Conservation (phyloP, 2,888 invertebrate species). For the Ectemnius continuus region DNA sequence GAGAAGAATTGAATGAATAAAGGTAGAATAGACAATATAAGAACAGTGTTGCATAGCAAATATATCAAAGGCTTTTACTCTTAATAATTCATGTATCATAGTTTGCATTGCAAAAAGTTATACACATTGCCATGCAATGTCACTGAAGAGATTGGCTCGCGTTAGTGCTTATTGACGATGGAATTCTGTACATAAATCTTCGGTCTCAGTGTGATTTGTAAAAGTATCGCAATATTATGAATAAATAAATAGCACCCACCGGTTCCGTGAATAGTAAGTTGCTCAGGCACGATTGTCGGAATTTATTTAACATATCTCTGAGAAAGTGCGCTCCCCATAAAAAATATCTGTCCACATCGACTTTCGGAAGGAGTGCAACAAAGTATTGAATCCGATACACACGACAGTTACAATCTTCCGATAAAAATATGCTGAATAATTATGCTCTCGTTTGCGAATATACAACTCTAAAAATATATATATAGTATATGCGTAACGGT, state of each 20-base stretch:
- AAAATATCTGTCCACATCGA: no score
- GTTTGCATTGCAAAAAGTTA: slow-evolving; percentile 26
- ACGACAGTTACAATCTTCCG: no score
- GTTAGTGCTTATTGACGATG: slow-evolving; percentile 7
- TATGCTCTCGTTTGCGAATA: background rate
- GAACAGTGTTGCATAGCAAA: background rate
- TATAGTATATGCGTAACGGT: background rate
- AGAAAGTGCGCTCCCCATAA: background rate
- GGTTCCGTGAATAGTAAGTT: slow-evolving; percentile 9
- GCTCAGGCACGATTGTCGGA: slow-evolving; percentile 26
- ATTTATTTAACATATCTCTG: background rate
- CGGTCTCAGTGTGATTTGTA: no score
- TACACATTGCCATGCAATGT: slow-evolving; percentile 21
- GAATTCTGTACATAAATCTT: slow-evolving; percentile 26
- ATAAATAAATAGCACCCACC: slow-evolving; percentile 59
- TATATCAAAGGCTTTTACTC: slow-evolving; percentile 36
- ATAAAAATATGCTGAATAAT: background rate
- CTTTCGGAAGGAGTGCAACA: no score
- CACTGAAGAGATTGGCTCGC: slow-evolving; percentile 31
- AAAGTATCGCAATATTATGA: slow-evolving; percentile 50
- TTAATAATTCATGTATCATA: slow-evolving; percentile 16
- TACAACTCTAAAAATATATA: slow-evolving; percentile 17
- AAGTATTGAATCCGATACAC: no score
- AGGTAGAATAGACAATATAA: background rate
- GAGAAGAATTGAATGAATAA: no score